These are phyloP conservation scores for Diadema setosum DNA, from an alignment of 35 echinoderm and acorn worm genomes.

Conservation along the genomic window DNA sequence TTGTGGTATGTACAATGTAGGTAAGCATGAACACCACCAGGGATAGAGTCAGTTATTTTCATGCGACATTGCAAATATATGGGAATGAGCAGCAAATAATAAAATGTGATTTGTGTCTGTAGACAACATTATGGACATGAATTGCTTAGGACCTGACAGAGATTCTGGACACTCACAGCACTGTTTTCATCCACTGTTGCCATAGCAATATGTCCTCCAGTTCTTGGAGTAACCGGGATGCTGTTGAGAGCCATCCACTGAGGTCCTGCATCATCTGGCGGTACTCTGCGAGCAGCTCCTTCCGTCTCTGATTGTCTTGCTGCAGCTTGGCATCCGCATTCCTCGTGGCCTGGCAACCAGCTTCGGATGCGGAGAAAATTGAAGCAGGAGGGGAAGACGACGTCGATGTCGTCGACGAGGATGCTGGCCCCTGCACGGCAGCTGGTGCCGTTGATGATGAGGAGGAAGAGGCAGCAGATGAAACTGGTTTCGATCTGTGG, in stretches of 20 bases:
- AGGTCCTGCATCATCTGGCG: conserved; percentile 22
- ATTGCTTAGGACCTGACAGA: background rate
- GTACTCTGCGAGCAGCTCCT: conserved; percentile 13
- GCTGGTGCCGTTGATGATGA: background rate
- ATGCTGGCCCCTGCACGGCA: background rate
- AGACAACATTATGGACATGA: background rate
- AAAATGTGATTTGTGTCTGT: background rate
- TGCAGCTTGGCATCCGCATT: background rate
- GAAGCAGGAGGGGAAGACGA: background rate
- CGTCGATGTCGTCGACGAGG: background rate
- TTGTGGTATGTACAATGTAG: too few relatives aligned
- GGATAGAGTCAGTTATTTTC: too few relatives aligned
- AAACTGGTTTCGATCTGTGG: too few relatives aligned
- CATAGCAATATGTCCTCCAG: conserved; percentile 4
- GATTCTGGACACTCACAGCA: background rate
- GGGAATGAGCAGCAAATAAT: background rate
- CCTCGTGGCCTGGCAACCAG: background rate
- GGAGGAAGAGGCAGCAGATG: background rate
- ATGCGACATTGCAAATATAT: too few relatives aligned
- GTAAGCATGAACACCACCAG: too few relatives aligned
- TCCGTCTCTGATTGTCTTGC: conserved; percentile 17
- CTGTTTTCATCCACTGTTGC: background rate
- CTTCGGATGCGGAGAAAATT: background rate
- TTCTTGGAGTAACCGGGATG: background rate
- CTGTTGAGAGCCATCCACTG: background rate